Evolutionary conservation across 2,113 vertebrate genomes (phyloP).

Genomic region (Lepisosteus oculatus): DNA sequence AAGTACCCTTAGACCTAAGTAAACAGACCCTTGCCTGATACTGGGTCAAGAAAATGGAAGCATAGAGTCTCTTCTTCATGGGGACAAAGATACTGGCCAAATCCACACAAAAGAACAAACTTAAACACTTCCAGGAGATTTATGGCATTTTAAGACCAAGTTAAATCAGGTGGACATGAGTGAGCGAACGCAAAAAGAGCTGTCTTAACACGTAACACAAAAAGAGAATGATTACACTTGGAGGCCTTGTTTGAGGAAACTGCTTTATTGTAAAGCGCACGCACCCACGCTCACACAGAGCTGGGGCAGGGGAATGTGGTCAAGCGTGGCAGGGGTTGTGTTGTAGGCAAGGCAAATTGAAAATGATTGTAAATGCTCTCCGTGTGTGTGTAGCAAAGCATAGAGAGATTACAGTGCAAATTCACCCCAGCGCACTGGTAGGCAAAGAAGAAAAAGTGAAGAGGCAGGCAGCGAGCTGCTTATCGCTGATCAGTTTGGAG

Average conservation of each 20-base stretch:
- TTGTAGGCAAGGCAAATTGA: slow-evolving; percentile 58
- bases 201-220: not conserved
- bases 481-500: slow-evolving; percentile 32
- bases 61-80: no score
- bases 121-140: no score
- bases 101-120: no score
- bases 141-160: not conserved
- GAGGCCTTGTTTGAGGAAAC: no score
- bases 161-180: not conserved
- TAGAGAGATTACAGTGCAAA: slow-evolving; percentile 41
- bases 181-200: not conserved
- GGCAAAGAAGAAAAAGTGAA: not conserved
- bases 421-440: slow-evolving; percentile 25
- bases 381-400: slow-evolving; percentile 37
- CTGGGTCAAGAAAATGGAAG: no score
- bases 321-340: slow-evolving; percentile 46
- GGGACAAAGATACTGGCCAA: no score
- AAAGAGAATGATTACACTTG: slow-evolving; percentile 16
- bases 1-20: no score
- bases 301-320: slow-evolving; percentile 28
- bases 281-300: slow-evolving; percentile 4
- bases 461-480: slow-evolving; percentile 21
- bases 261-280: not conserved
- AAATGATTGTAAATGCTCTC: slow-evolving; percentile 55
- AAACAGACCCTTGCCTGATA: no score